Conservation (phyloP, 2,797 vertebrate genomes). For the Agapornis canus region DNA sequence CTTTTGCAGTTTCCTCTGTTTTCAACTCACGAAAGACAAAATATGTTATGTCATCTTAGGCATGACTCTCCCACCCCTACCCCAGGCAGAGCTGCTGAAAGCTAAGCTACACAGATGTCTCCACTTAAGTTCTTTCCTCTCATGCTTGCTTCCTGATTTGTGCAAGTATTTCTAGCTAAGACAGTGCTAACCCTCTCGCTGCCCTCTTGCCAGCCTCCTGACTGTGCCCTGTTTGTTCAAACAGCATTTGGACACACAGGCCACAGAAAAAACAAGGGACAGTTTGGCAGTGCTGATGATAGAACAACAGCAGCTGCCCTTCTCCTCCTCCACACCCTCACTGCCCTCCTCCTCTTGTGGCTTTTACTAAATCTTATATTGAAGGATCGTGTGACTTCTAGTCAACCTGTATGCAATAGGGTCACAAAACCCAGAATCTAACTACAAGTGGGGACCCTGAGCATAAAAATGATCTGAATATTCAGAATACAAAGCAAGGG, state of each 20-base stretch:
- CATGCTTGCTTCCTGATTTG: conserved; percentile 41
- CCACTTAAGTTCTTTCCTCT: conserved; percentile 77
- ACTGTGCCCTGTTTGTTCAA: neutral
- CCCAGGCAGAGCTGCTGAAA: conserved; percentile 56
- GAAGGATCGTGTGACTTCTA: neutral
- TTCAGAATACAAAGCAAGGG: neutral
- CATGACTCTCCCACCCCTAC: conserved; percentile 53
- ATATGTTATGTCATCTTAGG: conserved; percentile 43
- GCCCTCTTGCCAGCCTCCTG: conserved; percentile 26
- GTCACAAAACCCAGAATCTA: neutral
- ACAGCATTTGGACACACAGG: neutral
- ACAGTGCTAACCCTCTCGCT: conserved; percentile 25
- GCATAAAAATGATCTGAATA: neutral
- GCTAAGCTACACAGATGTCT: conserved; percentile 52
- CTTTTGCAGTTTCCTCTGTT: conserved; percentile 66
- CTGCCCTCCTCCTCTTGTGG: neutral
- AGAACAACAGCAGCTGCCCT: conserved; percentile 69
- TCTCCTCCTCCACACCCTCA: conserved; percentile 36
- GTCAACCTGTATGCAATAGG: neutral
- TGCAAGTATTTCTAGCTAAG: neutral
- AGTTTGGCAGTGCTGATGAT: conserved; percentile 20
- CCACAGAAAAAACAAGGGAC: conserved; percentile 4
- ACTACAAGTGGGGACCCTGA: neutral
- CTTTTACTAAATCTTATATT: conserved; percentile 11
- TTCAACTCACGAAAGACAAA: conserved; percentile 52